phyloP scores from a whole-genome alignment of 2,113 vertebrate species.

The Tamias sibiricus region DNA sequence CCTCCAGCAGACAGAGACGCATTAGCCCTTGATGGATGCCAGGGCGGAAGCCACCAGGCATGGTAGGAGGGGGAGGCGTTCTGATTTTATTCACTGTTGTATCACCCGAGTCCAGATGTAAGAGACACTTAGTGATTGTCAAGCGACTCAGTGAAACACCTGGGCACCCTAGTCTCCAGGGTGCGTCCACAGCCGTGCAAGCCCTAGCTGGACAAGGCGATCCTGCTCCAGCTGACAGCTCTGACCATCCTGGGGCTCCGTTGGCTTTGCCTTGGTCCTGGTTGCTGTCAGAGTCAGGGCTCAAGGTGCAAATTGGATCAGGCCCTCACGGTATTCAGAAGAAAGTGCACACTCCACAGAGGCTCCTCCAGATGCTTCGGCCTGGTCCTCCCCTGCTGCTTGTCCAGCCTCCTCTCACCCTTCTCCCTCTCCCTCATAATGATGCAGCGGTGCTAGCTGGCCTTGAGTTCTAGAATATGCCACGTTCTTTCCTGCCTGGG shows the following conservation, averaged over 20 bases:
- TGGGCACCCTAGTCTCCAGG: neutral
- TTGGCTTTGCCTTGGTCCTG: no score
- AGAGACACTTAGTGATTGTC: neutral
- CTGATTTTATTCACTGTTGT: neutral
- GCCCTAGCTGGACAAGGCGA: neutral
- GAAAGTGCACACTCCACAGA: neutral
- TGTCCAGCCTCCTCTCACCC: neutral
- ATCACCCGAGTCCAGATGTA: neutral
- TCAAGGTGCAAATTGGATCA: neutral
- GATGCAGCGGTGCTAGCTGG: neutral
- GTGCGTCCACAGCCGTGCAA: neutral
- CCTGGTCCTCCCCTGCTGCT: accelerated
- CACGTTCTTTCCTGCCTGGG: no score
- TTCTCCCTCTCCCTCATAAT: neutral
- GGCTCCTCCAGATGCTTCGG: no score
- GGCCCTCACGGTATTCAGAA: neutral
- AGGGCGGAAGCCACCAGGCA: neutral
- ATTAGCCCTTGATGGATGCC: neutral
- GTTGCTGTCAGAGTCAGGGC: no score
- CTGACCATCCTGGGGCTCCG: no score
- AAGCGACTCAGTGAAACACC: neutral
- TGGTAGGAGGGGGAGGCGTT: neutral
- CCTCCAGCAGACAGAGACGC: neutral
- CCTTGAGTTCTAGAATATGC: neutral
- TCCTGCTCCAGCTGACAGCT: neutral